phyloP scores from a whole-genome alignment of 1,140 invertebrate species.

The Limonius californicus region DNA sequence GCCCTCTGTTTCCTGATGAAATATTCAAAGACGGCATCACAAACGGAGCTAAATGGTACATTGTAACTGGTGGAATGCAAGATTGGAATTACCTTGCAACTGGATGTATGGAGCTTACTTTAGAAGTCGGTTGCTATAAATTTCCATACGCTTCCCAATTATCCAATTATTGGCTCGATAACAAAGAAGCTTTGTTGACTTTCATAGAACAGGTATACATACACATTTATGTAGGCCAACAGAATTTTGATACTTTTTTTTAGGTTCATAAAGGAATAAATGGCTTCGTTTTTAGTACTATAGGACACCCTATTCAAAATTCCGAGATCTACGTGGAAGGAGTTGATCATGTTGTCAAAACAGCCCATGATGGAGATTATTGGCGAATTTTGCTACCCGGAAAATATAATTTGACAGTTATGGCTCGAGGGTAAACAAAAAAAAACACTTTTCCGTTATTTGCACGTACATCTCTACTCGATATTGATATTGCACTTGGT shows the following conservation, averaged over 20 bases:
- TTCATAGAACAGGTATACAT: constrained; percentile 87
- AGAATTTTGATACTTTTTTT: no score
- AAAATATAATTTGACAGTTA: constrained; percentile 76
- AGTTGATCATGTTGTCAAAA: constrained; percentile 66
- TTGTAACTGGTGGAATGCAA: constrained; percentile 91
- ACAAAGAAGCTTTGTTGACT: constrained; percentile 77
- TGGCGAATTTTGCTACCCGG: constrained; percentile 89
- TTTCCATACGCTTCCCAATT: constrained; percentile 75
- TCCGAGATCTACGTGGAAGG: constrained; percentile 73
- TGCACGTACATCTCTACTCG: no score
- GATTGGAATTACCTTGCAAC: constrained; percentile 95
- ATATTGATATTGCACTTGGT: no score
- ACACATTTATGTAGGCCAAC: no score
- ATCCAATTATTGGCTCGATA: constrained; percentile 81
- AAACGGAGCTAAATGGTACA: constrained; percentile 92
- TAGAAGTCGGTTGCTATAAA: constrained; percentile 93
- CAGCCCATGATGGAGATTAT: constrained; percentile 80
- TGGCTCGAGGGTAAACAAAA: constrained; percentile 58
- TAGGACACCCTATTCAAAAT: constrained; percentile 65
- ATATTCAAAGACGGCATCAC: constrained; percentile 80
- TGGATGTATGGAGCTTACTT: constrained; percentile 91
- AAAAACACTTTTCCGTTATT: no score
- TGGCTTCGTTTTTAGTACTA: constrained; percentile 78
- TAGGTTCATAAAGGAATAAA: constrained; percentile 83
- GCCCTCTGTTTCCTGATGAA: constrained; percentile 61